Evolutionary conservation across 23 tunicate genomes (phyloP), one percentile per base, ranked within the genome.

Genomic region (Styela clava): DNA sequence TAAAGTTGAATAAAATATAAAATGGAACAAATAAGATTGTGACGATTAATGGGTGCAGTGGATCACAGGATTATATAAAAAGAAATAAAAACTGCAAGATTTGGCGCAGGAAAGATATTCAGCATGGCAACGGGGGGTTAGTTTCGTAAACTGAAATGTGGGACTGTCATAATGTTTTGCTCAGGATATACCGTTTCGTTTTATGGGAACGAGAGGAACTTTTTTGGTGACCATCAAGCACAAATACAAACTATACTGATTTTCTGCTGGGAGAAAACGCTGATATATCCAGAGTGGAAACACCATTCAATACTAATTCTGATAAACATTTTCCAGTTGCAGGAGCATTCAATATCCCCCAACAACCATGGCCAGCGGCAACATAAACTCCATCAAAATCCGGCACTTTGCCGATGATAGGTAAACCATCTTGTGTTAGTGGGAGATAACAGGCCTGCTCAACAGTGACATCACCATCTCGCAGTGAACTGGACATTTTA

Each of bases 391-490:
- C 88, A 63, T 67, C 63, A 35, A 67, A 62, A 2, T 68, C 78
- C 7, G 71, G 29, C 2, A 89, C 62, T 34, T 29, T 74, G 34
- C 95, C 95, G 2, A 89, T 89, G 1, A 89, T 19, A 2, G 95
- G 95, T 35, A 84, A 64, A 16, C 95, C 95, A 85, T 89, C 95
- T 24, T 85, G 83, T 3, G 95, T 89, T 24, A 89, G 73, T 1
- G 95, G 95, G 23, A 89, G 36, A 81, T 89, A 89, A 74, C 95
- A 89, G 12, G 95, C 95, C 61, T 89, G 95, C 63, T 79, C 56
- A 33, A 73, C 74, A 31, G 56, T 81, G 16, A 89, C 89, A 20
- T 52, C 30, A 18, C 95, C 95, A 27, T 85, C 79, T 31, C 69
- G 74, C 3, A 89, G 51, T 12, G 52, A 1, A 22, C 62, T 52